These are phyloP conservation scores for Notolepis coatsorum DNA, from an alignment of 2,797 vertebrate genomes.

Conservation along the genomic window DNA sequence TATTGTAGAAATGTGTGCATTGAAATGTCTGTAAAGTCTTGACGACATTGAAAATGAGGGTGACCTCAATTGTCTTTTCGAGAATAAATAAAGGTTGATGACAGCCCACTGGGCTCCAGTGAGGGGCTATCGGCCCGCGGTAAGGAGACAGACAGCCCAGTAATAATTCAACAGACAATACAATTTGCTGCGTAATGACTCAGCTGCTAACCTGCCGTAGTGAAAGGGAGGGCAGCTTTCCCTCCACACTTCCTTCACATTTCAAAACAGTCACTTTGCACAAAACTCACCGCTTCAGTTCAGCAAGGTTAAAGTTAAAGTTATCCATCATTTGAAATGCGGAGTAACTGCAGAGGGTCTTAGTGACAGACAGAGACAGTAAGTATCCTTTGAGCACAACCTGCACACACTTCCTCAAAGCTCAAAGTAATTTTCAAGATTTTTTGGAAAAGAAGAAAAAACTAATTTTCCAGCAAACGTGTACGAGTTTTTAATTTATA, in stretches of 20 bases:
- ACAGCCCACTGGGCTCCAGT: not conserved
- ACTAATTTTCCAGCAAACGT: no score
- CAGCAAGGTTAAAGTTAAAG: not conserved
- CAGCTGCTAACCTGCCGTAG: not conserved
- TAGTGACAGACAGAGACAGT: not conserved
- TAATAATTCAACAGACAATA: slow-evolving; percentile 13
- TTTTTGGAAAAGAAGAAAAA: no score
- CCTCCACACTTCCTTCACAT: not conserved
- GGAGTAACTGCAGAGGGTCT: not conserved
- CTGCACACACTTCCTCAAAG: not conserved
- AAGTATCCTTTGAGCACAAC: no score
- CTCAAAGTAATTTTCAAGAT: no score
- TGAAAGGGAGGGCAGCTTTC: not conserved
- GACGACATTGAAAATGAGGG: no score
- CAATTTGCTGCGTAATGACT: slow-evolving; percentile 1
- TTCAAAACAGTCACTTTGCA: not conserved
- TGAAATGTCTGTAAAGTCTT: no score
- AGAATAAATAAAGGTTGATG: no score
- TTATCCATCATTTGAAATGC: not conserved
- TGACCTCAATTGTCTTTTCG: no score
- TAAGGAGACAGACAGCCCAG: not conserved
- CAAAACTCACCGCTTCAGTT: not conserved
- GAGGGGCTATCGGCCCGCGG: not conserved
- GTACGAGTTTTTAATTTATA: no score
- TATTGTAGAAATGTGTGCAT: no score